Base-by-base conservation (phyloP, 2,888 invertebrate genomes). In the Rhagium mordax region DNA sequence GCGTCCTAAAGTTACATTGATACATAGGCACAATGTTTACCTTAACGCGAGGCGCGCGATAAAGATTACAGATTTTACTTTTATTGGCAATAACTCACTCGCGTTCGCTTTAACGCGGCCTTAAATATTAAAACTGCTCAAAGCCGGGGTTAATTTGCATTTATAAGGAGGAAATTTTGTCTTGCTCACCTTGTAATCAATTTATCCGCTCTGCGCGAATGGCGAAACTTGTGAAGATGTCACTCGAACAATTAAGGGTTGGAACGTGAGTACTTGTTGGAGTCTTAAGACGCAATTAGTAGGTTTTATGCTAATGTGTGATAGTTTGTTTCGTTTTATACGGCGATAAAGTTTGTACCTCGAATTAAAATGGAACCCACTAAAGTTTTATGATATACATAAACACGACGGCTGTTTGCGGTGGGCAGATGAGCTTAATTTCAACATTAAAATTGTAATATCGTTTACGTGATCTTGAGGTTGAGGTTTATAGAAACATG, bases 171-270 rank as follows among this genome's bases (percentile, higher is more conserved):
- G 8, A 21, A 8, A 10, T 47, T 61, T 41, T 13, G 47, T 21
- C 21, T 61, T 61, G 20, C 20, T 20, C 47, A 47, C 20, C 61
- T 7, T 21, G 61, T 61, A 61, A 61, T 61, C 61, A 61, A 47
- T 61, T 61, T 48, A 21, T 20, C 24, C 18, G 47, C 47, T 21
- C 47, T 61, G 15, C 10, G 5, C 20, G 21, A 61, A 18, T 20
- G 21, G 47, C 29, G 24, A 48, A 61, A 48, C 61, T 61, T 61
- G 61, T n/a, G 21, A 61, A 61, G 61, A 61, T 29, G 61, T 61
- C 61, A 61, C 47, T 48, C 41, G 21, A 61, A 41, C 47, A 61
- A 61, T 61, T 61, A 61, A 61, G 27, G 24, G 59, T 27, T n/a
- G 33, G 29, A 59, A 59, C 8, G 29, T 29, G 2, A 16, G 15